Evolutionary conservation across 2,888 invertebrate genomes (phyloP).

Genomic region (Petrolisthes cinctipes): DNA sequence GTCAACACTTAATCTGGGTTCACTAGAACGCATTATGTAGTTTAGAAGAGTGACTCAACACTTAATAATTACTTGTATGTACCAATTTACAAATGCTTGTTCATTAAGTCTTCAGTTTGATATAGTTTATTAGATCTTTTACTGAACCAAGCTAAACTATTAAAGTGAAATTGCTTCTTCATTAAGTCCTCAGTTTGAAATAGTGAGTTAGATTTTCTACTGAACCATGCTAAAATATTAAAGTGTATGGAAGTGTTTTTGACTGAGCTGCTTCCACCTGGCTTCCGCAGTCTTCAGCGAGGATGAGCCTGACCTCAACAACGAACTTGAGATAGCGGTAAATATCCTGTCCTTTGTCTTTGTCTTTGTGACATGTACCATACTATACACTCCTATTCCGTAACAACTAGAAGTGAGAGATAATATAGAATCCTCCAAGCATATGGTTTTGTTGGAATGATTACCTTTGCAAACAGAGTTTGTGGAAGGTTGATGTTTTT

Average conservation of each 20-base stretch:
- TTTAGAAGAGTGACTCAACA: conserved; percentile 46
- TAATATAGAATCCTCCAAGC: no score
- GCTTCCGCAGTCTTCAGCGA: conserved; percentile 81
- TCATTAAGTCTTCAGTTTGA: conserved; percentile 26
- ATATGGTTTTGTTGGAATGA: background rate
- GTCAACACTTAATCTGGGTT: conserved; percentile 36
- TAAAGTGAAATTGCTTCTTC: conserved; percentile 41
- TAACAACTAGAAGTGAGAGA: no score
- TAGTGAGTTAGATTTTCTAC: conserved; percentile 36
- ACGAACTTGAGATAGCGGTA: conserved; percentile 89
- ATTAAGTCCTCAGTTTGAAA: conserved; percentile 32
- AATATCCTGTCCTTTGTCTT: conserved; percentile 68
- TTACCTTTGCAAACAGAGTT: background rate
- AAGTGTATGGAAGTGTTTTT: conserved; percentile 46
- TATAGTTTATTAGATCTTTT: conserved; percentile 20
- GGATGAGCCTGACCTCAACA: conserved; percentile 87
- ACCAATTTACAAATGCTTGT: conserved; percentile 50
- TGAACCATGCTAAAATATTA: conserved; percentile 43
- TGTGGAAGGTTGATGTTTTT: background rate
- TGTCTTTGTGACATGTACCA: conserved; percentile 21
- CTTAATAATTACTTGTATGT: conserved; percentile 46
- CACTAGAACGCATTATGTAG: conserved; percentile 50
- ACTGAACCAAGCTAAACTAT: conserved; percentile 9
- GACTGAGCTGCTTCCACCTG: conserved; percentile 54
- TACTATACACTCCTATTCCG: background rate